phyloP scores from a whole-genome alignment of 2,113 vertebrate genomes.

The Elachura formosa region DNA sequence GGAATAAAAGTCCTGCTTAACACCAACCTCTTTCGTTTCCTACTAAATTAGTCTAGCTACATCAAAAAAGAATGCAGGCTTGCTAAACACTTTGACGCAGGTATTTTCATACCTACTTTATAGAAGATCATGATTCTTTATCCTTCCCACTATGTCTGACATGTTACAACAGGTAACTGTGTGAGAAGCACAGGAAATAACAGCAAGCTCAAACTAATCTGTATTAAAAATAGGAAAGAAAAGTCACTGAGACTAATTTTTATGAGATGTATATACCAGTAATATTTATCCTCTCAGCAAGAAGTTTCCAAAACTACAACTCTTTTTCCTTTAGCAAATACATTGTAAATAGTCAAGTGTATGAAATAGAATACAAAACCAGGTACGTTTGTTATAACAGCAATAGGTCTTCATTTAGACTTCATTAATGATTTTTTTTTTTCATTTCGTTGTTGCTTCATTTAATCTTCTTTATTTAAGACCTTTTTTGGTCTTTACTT shows the following conservation, averaged over 20 bases:
- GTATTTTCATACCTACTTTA: neutral
- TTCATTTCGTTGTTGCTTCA: neutral
- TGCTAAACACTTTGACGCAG: neutral
- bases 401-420: neutral
- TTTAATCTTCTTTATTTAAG: neutral
- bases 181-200: neutral
- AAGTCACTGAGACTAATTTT: neutral
- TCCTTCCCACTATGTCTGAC: neutral
- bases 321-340: neutral
- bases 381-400: neutral
- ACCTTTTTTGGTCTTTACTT: neutral
- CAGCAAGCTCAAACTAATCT: neutral
- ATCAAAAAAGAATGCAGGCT: neutral
- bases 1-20: neutral
- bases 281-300: neutral
- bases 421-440: neutral
- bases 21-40: neutral
- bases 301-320: neutral
- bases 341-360: neutral
- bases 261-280: neutral
- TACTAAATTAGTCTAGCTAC: neutral
- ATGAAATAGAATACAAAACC: neutral
- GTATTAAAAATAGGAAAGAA: neutral
- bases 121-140: neutral
- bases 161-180: neutral